These are phyloP conservation scores for Erebia aethiops DNA, from an alignment of 2,888 invertebrate genomes.

Conservation along the genomic window DNA sequence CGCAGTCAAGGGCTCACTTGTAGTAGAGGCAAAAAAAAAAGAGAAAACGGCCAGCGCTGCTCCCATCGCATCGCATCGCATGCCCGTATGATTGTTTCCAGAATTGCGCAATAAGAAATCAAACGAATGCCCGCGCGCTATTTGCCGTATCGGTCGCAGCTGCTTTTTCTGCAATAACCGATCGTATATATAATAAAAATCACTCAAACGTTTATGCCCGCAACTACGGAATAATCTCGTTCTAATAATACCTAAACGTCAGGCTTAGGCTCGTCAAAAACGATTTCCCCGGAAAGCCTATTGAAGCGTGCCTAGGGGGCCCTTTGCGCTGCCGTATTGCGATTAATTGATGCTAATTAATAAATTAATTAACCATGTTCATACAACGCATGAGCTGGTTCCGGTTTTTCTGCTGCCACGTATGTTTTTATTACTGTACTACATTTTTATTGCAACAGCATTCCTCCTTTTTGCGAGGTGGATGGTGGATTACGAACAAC, in stretches of 20 bases:
- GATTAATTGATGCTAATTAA: slow-evolving; percentile 80
- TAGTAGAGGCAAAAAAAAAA: no score
- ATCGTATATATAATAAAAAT: slow-evolving; percentile 36
- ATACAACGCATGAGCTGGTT: slow-evolving; percentile 68
- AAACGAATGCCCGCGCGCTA: slow-evolving; percentile 51
- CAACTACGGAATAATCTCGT: slow-evolving; percentile 54
- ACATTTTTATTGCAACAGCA: slow-evolving; percentile 64
- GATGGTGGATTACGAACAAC: slow-evolving; percentile 17
- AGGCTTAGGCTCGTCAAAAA: slow-evolving; percentile 58
- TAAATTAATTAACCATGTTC: slow-evolving; percentile 80
- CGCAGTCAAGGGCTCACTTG: no score
- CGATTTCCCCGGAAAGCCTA: slow-evolving; percentile 68
- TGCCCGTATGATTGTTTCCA: slow-evolving; percentile 48
- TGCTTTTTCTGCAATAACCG: slow-evolving; percentile 29
- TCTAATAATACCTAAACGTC: slow-evolving; percentile 52
- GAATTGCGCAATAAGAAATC: slow-evolving; percentile 57
- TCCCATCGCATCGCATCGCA: slow-evolving; percentile 49
- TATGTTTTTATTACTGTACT: slow-evolving; percentile 50
- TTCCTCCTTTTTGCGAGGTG: slow-evolving; percentile 59
- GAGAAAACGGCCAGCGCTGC: slow-evolving; percentile 32
- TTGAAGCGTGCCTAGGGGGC: slow-evolving; percentile 60
- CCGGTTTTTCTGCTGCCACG: slow-evolving; percentile 66
- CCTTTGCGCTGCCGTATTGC: slow-evolving; percentile 62
- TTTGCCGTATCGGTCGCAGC: slow-evolving; percentile 50
- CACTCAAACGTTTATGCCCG: slow-evolving; percentile 54